Percentiles rank a stretch among this genome's conserved stretches.
These are phyloP conservation scores for Centruroides sculpturatus DNA, from an alignment of 1,140 invertebrate species.

Conservation along the genomic window DNA sequence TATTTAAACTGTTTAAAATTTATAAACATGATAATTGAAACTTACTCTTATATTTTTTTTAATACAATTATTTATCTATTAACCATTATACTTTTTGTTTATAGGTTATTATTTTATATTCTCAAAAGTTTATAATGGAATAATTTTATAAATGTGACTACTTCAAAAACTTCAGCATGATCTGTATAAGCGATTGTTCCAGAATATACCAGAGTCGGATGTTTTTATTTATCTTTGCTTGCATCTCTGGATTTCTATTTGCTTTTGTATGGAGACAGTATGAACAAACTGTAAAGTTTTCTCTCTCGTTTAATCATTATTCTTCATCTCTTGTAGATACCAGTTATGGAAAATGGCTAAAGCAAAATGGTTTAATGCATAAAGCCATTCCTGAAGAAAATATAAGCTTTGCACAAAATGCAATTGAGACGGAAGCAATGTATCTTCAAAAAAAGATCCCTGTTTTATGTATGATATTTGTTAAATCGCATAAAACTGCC, in stretches of 20 bases:
- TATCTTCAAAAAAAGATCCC: slow-evolving; percentile 12
- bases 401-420: slow-evolving; percentile 8
- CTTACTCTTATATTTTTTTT: too few species aligned
- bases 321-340: slow-evolving; percentile 7
- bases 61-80: too few species aligned
- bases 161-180: too few species aligned
- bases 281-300: slow-evolving; percentile 17
- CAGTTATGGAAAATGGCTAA: slow-evolving; percentile 17
- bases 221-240: slow-evolving; percentile 18
- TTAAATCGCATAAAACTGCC: slow-evolving; percentile 13
- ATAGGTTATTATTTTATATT: too few species aligned
- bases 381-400: slow-evolving; percentile 13
- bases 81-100: too few species aligned
- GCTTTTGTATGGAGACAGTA: slow-evolving; percentile 22
- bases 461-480: slow-evolving; percentile 20
- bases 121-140: too few species aligned
- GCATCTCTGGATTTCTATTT: slow-evolving; percentile 20
- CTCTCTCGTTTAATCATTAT: slow-evolving; percentile 8
- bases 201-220: slow-evolving; percentile 2
- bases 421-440: slow-evolving; percentile 1
- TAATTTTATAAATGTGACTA: too few species aligned
- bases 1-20: too few species aligned
- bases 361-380: slow-evolving; percentile 2
- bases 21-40: too few species aligned
- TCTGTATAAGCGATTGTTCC: too few species aligned